Evolutionary conservation across 2,797 vertebrate genomes (phyloP), one percentile per base, ranked within the genome.

Genomic region (Alectoris magna): DNA sequence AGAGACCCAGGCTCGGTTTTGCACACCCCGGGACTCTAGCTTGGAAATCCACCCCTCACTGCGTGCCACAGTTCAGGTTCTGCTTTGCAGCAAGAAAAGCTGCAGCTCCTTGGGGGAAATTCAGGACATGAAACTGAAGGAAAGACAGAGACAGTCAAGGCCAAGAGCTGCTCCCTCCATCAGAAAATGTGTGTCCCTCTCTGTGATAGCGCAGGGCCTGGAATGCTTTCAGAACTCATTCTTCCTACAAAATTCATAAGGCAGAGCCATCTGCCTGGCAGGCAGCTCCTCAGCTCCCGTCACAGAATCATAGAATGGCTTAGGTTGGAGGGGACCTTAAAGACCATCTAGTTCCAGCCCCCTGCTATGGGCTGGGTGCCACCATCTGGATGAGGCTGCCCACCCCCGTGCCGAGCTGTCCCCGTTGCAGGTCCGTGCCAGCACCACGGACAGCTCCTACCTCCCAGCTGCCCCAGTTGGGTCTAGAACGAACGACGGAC

Each of bases 241-340:
- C 63, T 59, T 67, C 55, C 39, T 56, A 29, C 73, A 84, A 84
- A 90, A 93, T 76, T 48, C 71, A 70, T 77, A 15, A 76, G 77
- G 90, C 83, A 90, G 69, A 94, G 77, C 83, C 91, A 87, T 79
- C 86, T 88, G 88, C 91, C 91, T n/a, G 74, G 71, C 85, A 93
- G 78, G 7, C 60, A 48, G 76, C 71, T 43, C 86, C 39, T 41
- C 87, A 17, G 63, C 71, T 87, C 76, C 76, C 43, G 2, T 31
- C 53, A 55, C 53, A 55, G 53, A 53, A 29, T 53, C 51, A 53
- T 53, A 29, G 27, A 55, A 55, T 31, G 53, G 10, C 53, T 55
- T 18, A 55, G 53, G 53, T 17, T 31, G 17, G 53, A 31, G 10
- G 53, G 53, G 53, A 31, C 53, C 53, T 31, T 55, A 55, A 31